Base-by-base conservation (phyloP, 30 jellyfish, hydroid and myxozoan species). In the Morbakka virulenta region DNA sequence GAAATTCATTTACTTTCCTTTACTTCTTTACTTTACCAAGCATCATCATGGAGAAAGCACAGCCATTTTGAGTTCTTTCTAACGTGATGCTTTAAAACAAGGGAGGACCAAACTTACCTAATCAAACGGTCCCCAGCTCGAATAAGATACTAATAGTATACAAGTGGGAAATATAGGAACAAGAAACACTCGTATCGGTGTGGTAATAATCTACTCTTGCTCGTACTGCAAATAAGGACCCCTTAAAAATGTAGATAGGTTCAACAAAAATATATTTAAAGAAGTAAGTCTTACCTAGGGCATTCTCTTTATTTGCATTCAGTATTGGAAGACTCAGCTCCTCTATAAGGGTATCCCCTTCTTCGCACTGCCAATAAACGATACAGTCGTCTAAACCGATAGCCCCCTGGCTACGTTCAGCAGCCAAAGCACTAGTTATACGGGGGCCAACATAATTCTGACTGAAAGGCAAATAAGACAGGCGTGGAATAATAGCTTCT, bases 351-450 rank as follows among this genome's bases (percentile, higher is more conserved):
- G 80, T 91, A 9, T 80, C 82, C 2, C 34, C 82, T 47, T 84
- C 96, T 21, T 77, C 88, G 62, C 98, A 92, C 41, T 82, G 93
- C 96, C 94, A 76, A 81, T 92, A 85, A n/a, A 92, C 88, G 26
- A 76, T 84, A 4, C 81, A 30, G 17, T 76, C 82, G 49, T 89
- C 84, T 22, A 65, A 93, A 1, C 83, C 94, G 52, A 84, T 35
- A 34, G 61, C n/a, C 1, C 94, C 91, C 32, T 69, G 83, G 62
- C 88, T 85, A 3, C 77, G 67, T 50, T 76, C 95, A 27, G 83
- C 84, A 24, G 88, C 87, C 22, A 69, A 33, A 49, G 95, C 88
- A 33, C 95, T 76, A 35, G 86, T 74, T 12, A 80, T 82, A 14
- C 95, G 91, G 25, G 73, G 86, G 12, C 69, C 68, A 63, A 28